Conservation (phyloP, 2,797 vertebrate species). For the Carduelis carduelis region DNA sequence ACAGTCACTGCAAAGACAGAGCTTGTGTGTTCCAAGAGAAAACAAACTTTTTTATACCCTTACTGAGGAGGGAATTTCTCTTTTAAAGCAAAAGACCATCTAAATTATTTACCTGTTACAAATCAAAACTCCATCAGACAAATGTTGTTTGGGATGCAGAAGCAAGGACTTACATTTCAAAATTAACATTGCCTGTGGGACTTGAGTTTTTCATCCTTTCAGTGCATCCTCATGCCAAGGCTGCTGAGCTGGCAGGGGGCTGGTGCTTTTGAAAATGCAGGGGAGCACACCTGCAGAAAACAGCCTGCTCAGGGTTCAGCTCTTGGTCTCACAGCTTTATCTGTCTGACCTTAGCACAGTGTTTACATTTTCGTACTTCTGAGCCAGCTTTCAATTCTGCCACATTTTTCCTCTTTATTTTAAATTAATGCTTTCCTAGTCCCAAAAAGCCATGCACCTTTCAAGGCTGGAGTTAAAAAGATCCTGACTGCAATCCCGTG, state of each 20-base stretch:
- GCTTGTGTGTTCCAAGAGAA: not conserved
- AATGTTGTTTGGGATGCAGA: not conserved
- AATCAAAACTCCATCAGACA: not conserved
- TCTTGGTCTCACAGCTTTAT: not conserved
- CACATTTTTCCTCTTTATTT: not conserved
- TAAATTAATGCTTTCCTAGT: not conserved
- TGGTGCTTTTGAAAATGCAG: not conserved
- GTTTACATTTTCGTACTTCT: not conserved
- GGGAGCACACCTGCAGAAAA: not conserved
- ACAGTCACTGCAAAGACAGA: not conserved
- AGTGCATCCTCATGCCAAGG: not conserved
- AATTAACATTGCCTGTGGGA: not conserved
- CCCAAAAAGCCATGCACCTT: not conserved
- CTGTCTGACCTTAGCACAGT: not conserved
- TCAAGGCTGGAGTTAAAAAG: not conserved
- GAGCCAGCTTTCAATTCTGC: not conserved
- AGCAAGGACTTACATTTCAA: not conserved
- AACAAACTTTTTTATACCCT: not conserved
- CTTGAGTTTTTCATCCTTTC: not conserved
- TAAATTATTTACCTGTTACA: not conserved
- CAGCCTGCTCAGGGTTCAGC: not conserved
- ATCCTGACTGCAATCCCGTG: fast-evolving
- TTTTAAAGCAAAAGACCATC: not conserved
- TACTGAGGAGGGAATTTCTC: not conserved
- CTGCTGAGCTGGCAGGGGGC: not conserved